These are phyloP conservation scores for Anagrus nilaparvatae DNA, from an alignment of 1,140 invertebrate genomes.

Conservation along the genomic window DNA sequence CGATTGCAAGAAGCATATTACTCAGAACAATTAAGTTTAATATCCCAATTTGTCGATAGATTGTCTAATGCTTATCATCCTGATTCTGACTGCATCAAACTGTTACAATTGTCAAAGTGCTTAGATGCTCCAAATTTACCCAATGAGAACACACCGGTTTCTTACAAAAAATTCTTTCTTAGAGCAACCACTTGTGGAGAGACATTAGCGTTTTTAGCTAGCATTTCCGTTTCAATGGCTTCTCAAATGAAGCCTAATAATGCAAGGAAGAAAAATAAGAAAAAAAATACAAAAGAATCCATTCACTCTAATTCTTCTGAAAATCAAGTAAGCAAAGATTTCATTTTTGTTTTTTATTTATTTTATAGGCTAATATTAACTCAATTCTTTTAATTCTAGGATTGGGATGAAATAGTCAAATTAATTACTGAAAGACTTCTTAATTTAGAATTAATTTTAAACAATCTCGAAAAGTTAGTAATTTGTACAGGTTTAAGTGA, in stretches of 20 bases:
- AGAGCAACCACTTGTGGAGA: conserved; percentile 38
- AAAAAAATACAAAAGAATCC: conserved; percentile 32
- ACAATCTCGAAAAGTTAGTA: conserved; percentile 29
- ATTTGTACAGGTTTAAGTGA: conserved; percentile 25
- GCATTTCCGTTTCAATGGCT: conserved; percentile 29
- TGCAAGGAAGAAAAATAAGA: conserved; percentile 34
- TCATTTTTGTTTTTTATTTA: too few species aligned
- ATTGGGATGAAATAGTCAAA: conserved; percentile 28
- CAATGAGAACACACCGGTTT: conserved; percentile 25
- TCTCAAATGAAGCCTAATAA: conserved; percentile 24
- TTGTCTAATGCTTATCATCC: conserved; percentile 26
- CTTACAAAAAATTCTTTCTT: conserved; percentile 33
- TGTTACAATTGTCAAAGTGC: conserved; percentile 22
- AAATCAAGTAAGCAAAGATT: conserved; percentile 22
- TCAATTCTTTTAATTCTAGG: too few species aligned
- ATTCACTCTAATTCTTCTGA: conserved; percentile 23
- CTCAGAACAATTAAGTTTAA: conserved; percentile 31
- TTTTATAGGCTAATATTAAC: conserved; percentile 2
- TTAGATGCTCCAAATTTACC: conserved; percentile 27
- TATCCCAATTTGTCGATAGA: conserved; percentile 31
- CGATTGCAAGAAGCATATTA: conserved; percentile 34
- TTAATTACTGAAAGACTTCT: conserved; percentile 29
- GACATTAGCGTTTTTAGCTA: conserved; percentile 34
- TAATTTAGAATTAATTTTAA: conserved; percentile 27
- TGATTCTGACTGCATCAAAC: conserved; percentile 30